Evolutionary conservation across 2,888 invertebrate species (phyloP).

Genomic region (Blastobasis lacticolella): DNA sequence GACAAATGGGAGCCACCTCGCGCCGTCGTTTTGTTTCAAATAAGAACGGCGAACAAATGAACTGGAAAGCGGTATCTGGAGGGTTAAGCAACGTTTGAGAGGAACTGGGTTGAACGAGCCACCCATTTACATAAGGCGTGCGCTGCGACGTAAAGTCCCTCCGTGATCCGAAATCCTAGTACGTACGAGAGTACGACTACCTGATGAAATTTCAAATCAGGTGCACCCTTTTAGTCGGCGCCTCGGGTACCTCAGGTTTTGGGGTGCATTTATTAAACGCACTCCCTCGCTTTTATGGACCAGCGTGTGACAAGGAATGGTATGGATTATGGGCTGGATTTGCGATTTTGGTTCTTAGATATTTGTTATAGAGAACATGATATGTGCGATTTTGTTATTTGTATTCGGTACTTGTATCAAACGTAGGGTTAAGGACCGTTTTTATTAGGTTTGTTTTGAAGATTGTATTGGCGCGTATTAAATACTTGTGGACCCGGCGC

Average conservation of each 20-base stretch:
- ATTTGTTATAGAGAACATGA: no score
- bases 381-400: no score
- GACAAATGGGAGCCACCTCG: no score
- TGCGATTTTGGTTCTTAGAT: no score
- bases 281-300: constrained; percentile 2
- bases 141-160: constrained; percentile 26
- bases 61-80: constrained; percentile 22
- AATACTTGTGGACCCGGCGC: no score
- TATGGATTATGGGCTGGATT: no score
- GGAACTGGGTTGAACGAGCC: constrained; percentile 1
- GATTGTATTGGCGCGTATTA: no score
- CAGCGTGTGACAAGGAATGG: no score
- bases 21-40: background rate
- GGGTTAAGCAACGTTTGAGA: constrained; percentile 28
- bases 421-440: no score
- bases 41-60: constrained; percentile 20
- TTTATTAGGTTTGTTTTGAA: no score
- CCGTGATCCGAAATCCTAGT: constrained; percentile 28
- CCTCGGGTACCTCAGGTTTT: background rate
- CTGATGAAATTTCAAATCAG: constrained; percentile 38
- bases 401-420: no score
- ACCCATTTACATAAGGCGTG: constrained; percentile 35
- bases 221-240: constrained; percentile 12
- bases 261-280: constrained; percentile 8
- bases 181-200: constrained; percentile 13